These are phyloP conservation scores for Catotricha subobsoleta DNA, from an alignment of 2,888 invertebrate genomes.

Conservation along the genomic window DNA sequence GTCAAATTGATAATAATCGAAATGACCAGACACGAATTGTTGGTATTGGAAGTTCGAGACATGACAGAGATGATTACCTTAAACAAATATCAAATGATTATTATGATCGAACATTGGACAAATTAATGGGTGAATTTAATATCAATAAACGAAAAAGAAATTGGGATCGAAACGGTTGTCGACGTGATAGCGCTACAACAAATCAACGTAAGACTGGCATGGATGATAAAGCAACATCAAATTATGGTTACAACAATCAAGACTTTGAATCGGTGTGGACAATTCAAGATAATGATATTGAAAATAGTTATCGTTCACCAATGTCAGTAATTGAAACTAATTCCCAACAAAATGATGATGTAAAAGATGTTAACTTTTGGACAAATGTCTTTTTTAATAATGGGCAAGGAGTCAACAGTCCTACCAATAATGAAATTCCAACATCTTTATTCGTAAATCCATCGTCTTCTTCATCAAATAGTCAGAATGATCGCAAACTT, in stretches of 20 bases:
- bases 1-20: background rate
- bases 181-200: background rate
- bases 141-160: slow-evolving; percentile 1
- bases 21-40: no score
- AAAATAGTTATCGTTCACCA: background rate
- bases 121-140: slow-evolving; percentile 2
- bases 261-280: background rate
- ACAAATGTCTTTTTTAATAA: background rate
- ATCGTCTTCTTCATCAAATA: no score
- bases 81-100: background rate
- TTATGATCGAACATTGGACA: background rate
- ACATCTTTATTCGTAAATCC: no score
- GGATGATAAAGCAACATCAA: background rate
- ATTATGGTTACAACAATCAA: background rate
- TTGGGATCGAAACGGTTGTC: background rate
- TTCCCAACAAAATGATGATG: background rate
- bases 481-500: background rate
- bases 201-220: background rate
- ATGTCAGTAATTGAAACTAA: background rate
- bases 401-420: no score
- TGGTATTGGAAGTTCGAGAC: no score
- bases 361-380: background rate
- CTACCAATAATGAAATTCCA: background rate
- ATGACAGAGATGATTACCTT: background rate
- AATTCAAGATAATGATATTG: background rate